phyloP scores from a whole-genome alignment of 2,113 vertebrate species.

The Phodopus roborovskii region DNA sequence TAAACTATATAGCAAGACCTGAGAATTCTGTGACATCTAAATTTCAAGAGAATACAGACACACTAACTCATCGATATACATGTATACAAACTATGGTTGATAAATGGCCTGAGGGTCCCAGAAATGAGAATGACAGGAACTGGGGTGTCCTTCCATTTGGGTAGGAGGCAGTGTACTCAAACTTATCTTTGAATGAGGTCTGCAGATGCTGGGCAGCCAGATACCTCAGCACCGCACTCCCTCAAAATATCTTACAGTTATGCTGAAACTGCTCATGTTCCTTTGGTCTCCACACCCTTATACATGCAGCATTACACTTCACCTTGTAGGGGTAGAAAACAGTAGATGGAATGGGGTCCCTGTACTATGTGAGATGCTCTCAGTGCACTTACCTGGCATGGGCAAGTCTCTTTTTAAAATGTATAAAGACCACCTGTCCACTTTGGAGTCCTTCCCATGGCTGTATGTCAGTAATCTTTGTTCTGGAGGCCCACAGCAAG shows the following conservation, averaged over 20 bases:
- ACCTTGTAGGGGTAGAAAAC: background rate
- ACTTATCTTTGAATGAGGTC: background rate
- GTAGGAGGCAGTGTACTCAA: background rate
- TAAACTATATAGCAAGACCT: background rate
- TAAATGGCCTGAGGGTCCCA: background rate
- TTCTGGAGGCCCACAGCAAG: background rate
- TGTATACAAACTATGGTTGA: background rate
- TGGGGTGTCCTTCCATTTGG: background rate
- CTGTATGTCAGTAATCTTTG: background rate
- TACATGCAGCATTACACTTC: background rate
- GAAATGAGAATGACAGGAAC: background rate
- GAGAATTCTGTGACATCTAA: constrained; percentile 23
- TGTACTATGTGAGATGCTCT: background rate
- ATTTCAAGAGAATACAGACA: background rate
- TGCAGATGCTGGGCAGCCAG: background rate
- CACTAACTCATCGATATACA: background rate
- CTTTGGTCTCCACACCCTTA: background rate
- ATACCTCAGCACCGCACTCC: background rate
- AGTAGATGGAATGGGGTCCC: background rate
- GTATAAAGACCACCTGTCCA: background rate
- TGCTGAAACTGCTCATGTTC: background rate
- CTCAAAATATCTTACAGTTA: too few species aligned
- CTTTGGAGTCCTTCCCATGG: background rate
- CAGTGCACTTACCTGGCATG: background rate
- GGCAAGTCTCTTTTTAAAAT: background rate